Base-by-base conservation (phyloP, 2,888 invertebrate genomes). In the Callyntrura guangdongensis region DNA sequence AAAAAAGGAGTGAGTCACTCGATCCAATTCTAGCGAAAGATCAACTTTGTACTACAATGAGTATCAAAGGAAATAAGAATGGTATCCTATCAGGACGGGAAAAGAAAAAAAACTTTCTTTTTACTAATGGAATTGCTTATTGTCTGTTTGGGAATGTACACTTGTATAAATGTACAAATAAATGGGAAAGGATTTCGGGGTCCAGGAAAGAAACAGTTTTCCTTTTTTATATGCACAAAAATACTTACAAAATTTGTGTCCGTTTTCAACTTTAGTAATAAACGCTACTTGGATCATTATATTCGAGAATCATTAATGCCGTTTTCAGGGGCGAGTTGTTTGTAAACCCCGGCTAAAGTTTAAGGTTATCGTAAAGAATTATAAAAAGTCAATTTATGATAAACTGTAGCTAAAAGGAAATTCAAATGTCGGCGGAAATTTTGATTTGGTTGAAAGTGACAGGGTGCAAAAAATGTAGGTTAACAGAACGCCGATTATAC, bases 51-150 rank as follows among this genome's bases (percentile, higher is more conserved):
- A 72, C 20, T 47, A 36, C 36, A 84, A 67, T 12, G 77, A 9
- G 17, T 27, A 59, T 27, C 2, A 81, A 56, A 81, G 27, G 22
- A 59, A n/a, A 27, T n/a, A 59, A 59, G 11, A 8, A 69, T 4
- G 69, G 9, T 17, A 61, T 9, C 25, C 22, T 69, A 36, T 36
- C 36, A 36, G 69, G 36, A 36, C 27, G 27, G 14, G 14, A 17
- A 81, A 64, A 87, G 14, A 17, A 81, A 64, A 87, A 56, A 72
- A 36, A 72, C 56, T 74, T 86, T 86, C 69, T 64, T 64, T 47
- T 79, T 67, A 45, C 67, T 87, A 87, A 87, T 87, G 87, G 87
- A 81, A 87, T 87, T 87, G 56, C 87, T 47, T 77, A 59, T 77
- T 74, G 20, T 8, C 20, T 69, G 47, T 53, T 45, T 14, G 59